Base-by-base conservation (phyloP, 92 coral and sea anemone species). In the Palythoa grandiflora region DNA sequence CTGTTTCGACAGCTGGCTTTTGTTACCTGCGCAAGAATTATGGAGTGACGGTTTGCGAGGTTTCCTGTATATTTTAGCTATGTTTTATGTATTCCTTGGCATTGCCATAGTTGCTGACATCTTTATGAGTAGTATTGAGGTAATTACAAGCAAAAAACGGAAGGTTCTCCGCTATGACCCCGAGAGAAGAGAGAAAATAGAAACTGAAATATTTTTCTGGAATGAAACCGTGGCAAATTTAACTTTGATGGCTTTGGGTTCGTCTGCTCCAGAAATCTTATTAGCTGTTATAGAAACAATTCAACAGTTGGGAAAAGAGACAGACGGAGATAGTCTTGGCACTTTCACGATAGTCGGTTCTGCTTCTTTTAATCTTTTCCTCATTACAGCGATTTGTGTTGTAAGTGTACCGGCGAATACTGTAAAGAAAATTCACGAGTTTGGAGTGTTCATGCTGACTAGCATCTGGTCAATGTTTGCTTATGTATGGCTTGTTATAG, bases 51-150 rank as follows among this genome's bases (percentile, higher is more conserved):
- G 98, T 0, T 20, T 93, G 12, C 94, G 92, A 12, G 96, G 94
- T 5, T 85, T 93, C 84, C 77, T 95, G 37, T 95, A 95, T 48
- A 75, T 87, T 11, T 47, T 92, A 47, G 98, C 94, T 0, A 89
- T 95, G 95, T 86, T 93, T 17, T 95, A 95, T 53, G 61, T 91
- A 20, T 95, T 95, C 75, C 88, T 95, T 16, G 98, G 98, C 9
- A 95, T 95, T 60, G 98, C 98, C 63, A 95, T 95, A 84, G 95
- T 95, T 28, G 98, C 98, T 1, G 98, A 95, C 51, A 95, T 95
- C 61, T 95, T 95, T 72, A 93, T 95, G 95, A 94, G 98, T 83
- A 91, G 92, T 35, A 93, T 95, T 28, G 98, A 95, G 17, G 98
- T 95, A 3, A 95, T 95, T 28, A 95, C 98, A 1, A 95, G 98